phyloP scores from a whole-genome alignment of 2,113 vertebrate genomes.

The Scopus umbretta region DNA sequence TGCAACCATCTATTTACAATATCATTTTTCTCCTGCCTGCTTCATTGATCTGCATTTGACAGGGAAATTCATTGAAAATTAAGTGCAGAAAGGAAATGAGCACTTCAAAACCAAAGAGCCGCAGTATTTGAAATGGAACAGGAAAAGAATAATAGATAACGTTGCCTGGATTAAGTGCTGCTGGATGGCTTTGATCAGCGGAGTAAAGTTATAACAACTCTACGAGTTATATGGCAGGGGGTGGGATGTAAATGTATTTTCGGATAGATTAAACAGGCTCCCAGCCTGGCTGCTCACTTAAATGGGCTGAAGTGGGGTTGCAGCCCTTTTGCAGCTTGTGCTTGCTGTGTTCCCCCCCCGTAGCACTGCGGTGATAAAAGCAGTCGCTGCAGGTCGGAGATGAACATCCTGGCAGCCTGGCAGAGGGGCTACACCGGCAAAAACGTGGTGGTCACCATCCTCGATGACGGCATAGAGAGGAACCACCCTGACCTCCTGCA shows the following conservation, averaged over 20 bases:
- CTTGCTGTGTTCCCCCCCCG: neutral
- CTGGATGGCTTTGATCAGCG: neutral
- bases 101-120: neutral
- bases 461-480: slow-evolving; percentile 80
- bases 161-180: neutral
- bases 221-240: neutral
- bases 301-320: neutral
- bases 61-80: slow-evolving; percentile 28
- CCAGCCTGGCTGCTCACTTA: neutral
- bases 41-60: neutral
- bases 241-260: neutral
- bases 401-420: slow-evolving; percentile 81
- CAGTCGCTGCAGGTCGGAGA: slow-evolving; percentile 76
- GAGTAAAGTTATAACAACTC: neutral
- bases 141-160: neutral
- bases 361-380: slow-evolving; percentile 75
- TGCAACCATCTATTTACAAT: neutral
- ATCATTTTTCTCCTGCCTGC: neutral
- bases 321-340: neutral
- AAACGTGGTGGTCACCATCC: slow-evolving; percentile 80
- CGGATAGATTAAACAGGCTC: neutral
- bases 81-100: neutral
- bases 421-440: slow-evolving; percentile 79
- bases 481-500: slow-evolving; percentile 79
- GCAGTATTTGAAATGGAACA: neutral